Evolutionary conservation across 2,113 vertebrate genomes (phyloP).

Genomic region (Conger conger): DNA sequence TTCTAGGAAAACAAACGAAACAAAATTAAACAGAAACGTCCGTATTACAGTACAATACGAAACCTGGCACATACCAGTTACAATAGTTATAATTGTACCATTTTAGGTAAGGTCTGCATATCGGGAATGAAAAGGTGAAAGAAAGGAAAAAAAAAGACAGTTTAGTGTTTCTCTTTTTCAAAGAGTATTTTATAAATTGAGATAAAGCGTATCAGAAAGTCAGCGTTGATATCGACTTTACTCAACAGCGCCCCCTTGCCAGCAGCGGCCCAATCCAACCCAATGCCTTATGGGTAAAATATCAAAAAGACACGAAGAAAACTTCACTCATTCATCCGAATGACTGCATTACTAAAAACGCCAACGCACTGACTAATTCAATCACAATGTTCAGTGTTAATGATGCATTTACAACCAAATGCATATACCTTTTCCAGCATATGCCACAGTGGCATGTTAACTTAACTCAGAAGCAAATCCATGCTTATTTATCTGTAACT

Average conservation of each 20-base stretch:
- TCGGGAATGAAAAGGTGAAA: constrained; percentile 28
- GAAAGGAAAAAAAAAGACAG: constrained; percentile 19
- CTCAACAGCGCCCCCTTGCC: constrained; percentile 17
- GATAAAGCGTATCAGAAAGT: constrained; percentile 27
- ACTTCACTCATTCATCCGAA: constrained; percentile 24
- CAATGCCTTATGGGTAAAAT: constrained; percentile 27
- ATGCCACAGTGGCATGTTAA: constrained; percentile 59
- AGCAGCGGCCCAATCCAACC: constrained; percentile 22
- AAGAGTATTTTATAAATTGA: constrained; percentile 30
- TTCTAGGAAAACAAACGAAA: constrained; percentile 59
- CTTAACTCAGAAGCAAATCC: constrained; percentile 61
- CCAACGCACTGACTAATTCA: constrained; percentile 16
- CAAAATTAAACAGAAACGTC: constrained; percentile 59
- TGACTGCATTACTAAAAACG: constrained; percentile 20
- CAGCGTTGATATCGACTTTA: constrained; percentile 25
- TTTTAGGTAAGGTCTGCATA: constrained; percentile 34
- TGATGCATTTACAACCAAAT: constrained; percentile 70
- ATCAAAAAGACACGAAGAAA: constrained; percentile 18
- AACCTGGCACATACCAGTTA: constrained; percentile 69
- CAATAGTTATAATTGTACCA: constrained; percentile 36
- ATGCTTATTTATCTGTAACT: constrained; percentile 68
- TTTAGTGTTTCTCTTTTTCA: constrained; percentile 24
- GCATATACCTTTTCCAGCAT: constrained; percentile 64
- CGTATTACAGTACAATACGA: constrained; percentile 72
- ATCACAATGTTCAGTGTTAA: constrained; percentile 56